phyloP scores from a whole-genome alignment of 2,113 vertebrate genomes.

The Prunella fulvescens region DNA sequence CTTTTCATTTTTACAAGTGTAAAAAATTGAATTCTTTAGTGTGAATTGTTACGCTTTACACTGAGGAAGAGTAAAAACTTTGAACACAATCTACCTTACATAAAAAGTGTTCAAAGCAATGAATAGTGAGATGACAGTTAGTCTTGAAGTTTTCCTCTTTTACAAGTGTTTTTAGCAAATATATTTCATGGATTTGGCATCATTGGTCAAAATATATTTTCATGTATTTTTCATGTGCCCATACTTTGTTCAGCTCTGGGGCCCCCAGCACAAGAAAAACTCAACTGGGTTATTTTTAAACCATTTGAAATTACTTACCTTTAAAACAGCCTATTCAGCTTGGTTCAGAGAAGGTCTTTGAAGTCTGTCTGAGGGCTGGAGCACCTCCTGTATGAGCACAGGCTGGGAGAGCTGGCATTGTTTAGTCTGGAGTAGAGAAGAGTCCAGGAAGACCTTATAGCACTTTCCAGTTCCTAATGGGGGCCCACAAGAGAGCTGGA shows the following conservation, averaged over 20 bases:
- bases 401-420: neutral
- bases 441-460: neutral
- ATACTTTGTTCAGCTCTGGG: neutral
- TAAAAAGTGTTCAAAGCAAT: neutral
- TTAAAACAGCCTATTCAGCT: neutral
- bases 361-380: neutral
- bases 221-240: neutral
- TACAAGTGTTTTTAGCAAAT: neutral
- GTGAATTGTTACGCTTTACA: neutral
- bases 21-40: neutral
- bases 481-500: neutral
- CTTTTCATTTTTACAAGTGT: neutral
- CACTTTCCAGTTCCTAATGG: neutral
- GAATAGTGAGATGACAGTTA: neutral
- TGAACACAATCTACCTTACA: neutral
- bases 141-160: neutral
- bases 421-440: neutral
- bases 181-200: neutral
- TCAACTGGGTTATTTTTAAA: neutral
- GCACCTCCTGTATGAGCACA: rapidly evolving
- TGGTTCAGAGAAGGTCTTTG: neutral
- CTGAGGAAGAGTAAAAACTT: neutral
- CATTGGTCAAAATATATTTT: neutral
- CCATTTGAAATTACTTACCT: neutral
- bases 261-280: neutral